Percentiles rank a stretch among this genome's conserved stretches.
These are phyloP conservation scores for Pterocles gutturalis DNA, from an alignment of 2,113 vertebrate species.

Conservation along the genomic window DNA sequence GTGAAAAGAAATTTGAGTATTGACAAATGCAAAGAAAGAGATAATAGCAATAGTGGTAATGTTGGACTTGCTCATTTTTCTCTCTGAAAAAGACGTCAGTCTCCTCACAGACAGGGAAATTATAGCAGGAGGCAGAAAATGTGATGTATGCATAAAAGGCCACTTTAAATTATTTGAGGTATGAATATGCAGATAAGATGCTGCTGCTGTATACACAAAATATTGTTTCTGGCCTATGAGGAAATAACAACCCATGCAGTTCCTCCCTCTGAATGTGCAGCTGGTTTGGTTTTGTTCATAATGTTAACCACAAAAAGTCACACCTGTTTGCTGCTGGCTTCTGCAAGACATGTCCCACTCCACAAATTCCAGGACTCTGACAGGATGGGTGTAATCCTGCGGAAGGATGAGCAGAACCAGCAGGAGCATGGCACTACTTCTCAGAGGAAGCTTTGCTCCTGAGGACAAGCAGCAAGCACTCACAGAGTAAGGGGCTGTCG, in stretches of 20 bases:
- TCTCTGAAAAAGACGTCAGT: neutral
- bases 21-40: neutral
- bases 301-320: neutral
- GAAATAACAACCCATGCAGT: neutral
- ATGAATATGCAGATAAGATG: neutral
- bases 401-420: neutral
- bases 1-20: neutral
- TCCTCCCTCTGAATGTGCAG: neutral
- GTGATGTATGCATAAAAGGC: neutral
- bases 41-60: neutral
- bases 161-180: neutral
- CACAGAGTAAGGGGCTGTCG: fast-evolving
- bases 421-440: neutral
- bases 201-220: neutral
- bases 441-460: neutral
- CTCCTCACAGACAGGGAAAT: neutral
- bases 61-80: neutral
- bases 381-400: neutral
- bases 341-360: neutral
- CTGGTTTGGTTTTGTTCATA: neutral
- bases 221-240: neutral
- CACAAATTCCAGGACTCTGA: neutral
- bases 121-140: neutral
- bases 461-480: neutral
- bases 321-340: neutral